Conservation (phyloP, 2,888 invertebrate species). For the Callimorpha dominula region DNA sequence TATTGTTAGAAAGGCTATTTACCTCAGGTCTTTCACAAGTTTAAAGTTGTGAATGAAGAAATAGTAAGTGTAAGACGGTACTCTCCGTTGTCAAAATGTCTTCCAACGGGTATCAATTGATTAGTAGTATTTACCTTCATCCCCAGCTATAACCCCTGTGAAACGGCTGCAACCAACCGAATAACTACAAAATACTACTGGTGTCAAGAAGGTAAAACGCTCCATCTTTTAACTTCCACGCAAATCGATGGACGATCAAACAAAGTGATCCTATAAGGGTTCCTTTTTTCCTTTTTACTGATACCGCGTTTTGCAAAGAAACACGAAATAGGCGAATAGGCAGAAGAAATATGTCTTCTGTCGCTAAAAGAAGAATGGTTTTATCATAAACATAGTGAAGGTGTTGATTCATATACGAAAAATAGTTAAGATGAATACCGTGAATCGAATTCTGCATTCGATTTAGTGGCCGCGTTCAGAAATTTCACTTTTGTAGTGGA, state of each 20-base stretch:
- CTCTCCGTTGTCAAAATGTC: not conserved
- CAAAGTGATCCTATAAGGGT: not conserved
- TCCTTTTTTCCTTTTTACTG: too few species aligned
- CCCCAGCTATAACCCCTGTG: not conserved
- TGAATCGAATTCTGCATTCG: not conserved
- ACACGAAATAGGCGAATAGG: not conserved
- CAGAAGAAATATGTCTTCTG: not conserved
- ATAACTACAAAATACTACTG: not conserved
- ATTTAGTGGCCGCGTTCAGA: not conserved
- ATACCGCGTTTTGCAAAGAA: too few species aligned
- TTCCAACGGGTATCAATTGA: not conserved
- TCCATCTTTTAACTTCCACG: not conserved
- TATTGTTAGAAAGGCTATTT: constrained; percentile 16
- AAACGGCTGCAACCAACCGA: not conserved
- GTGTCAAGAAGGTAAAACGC: not conserved
- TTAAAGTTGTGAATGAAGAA: not conserved
- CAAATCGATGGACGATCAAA: not conserved
- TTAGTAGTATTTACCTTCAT: not conserved
- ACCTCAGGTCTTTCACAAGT: not conserved
- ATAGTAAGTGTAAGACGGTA: not conserved
- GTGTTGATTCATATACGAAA: not conserved
- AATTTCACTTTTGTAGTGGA: constrained; percentile 3
- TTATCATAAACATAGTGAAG: too few species aligned
- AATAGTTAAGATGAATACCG: not conserved
- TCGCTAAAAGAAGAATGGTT: not conserved